Conservation (phyloP, 2,797 vertebrate species). For the Bryconaethiops microstoma region DNA sequence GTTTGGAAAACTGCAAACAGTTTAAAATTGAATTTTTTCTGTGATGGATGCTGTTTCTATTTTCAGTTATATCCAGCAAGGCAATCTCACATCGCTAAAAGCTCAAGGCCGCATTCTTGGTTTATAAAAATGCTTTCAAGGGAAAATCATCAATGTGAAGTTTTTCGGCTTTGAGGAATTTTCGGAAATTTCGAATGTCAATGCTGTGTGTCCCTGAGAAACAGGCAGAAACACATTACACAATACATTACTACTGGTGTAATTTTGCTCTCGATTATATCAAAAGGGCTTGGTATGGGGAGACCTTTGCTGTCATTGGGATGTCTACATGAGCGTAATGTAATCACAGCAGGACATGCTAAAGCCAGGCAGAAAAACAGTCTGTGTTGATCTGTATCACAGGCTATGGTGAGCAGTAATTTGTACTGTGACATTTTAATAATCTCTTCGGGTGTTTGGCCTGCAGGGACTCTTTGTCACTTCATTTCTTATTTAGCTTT, state of each 20-base stretch:
- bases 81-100: neutral
- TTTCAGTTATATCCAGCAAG: neutral
- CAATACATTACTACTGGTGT: neutral
- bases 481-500: neutral
- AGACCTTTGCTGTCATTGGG: neutral
- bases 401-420: neutral
- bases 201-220: neutral
- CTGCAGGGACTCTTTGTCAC: neutral
- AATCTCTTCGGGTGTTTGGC: constrained; percentile 4
- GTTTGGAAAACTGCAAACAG: neutral
- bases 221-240: neutral
- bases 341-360: neutral
- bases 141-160: neutral
- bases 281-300: too few relatives aligned
- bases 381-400: neutral
- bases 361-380: neutral
- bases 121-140: neutral
- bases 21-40: neutral
- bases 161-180: neutral
- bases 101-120: neutral
- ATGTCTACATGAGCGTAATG: neutral
- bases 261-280: neutral
- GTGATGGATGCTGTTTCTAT: neutral
- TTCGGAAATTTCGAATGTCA: neutral
- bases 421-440: neutral